Evolutionary conservation across 2,888 invertebrate genomes (phyloP).

Genomic region (Marronus borbonicus): DNA sequence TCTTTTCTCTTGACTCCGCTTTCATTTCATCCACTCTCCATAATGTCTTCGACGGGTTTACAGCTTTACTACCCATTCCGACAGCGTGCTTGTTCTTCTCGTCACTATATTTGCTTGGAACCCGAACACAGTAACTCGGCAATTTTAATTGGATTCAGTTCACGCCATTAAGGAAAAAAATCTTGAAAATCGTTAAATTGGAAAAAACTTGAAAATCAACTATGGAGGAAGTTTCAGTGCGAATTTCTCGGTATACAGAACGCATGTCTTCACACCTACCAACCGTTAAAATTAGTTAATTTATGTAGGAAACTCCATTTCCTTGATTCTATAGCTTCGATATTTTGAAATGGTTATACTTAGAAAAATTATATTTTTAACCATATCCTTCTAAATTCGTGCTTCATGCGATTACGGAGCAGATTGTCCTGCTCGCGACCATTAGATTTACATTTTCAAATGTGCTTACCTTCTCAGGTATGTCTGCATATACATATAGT

Average conservation of each 20-base stretch:
- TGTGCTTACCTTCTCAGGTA: neutral
- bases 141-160: slow-evolving; percentile 48
- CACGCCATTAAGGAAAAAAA: slow-evolving; percentile 2
- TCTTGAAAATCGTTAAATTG: neutral
- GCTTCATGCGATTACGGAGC: too few relatives aligned
- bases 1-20: neutral
- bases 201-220: neutral
- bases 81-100: neutral
- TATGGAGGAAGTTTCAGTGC: too few relatives aligned
- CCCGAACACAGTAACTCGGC: slow-evolving; percentile 32
- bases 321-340: too few relatives aligned
- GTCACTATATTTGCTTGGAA: neutral
- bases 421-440: too few relatives aligned
- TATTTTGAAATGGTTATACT: too few relatives aligned
- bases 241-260: too few relatives aligned
- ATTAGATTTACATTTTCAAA: too few relatives aligned
- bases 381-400: too few relatives aligned
- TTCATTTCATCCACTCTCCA: neutral
- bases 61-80: neutral
- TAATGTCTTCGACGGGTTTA: neutral
- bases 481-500: neutral
- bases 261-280: too few relatives aligned
- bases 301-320: too few relatives aligned
- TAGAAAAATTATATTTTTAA: too few relatives aligned
- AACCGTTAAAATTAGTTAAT: too few relatives aligned